phyloP scores from a whole-genome alignment of 92 coral and sea anemone species.

The Epizoanthus scotinus region DNA sequence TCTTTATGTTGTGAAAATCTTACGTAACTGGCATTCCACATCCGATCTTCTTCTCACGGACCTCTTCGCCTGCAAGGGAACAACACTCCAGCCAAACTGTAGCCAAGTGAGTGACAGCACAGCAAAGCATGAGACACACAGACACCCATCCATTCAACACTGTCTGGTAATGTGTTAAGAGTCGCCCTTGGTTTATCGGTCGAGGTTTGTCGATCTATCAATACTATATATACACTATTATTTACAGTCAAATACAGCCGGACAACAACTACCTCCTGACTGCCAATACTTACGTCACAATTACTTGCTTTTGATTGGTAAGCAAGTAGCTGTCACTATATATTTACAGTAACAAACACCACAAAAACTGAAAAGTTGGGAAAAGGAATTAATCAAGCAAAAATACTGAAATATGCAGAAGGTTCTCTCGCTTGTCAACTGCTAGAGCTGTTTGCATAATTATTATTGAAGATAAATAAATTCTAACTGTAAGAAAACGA shows the following conservation, averaged over 20 bases:
- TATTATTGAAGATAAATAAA: not conserved
- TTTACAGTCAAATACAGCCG: slow-evolving; percentile 4
- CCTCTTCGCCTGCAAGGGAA: slow-evolving; percentile 38
- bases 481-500: slow-evolving; percentile 6
- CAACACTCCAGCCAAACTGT: slow-evolving; percentile 36
- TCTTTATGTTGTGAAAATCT: slow-evolving; percentile 23
- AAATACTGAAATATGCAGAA: slow-evolving; percentile 26
- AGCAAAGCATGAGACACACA: slow-evolving; percentile 25
- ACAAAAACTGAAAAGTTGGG: not conserved
- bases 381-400: not conserved
- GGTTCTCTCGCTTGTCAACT: slow-evolving; percentile 22
- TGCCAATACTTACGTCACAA: slow-evolving; percentile 49
- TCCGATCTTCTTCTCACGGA: not conserved
- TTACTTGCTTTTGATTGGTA: slow-evolving; percentile 30
- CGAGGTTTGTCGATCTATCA: slow-evolving; percentile 1
- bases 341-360: slow-evolving; percentile 1
- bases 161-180: slow-evolving; percentile 3
- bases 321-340: slow-evolving; percentile 14
- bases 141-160: slow-evolving; percentile 17
- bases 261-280: slow-evolving; percentile 9
- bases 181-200: slow-evolving; percentile 22
- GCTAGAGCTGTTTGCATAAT: slow-evolving; percentile 26
- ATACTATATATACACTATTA: slow-evolving; percentile 3
- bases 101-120: slow-evolving; percentile 42
- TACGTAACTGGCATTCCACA: slow-evolving; percentile 22